Evolutionary conservation across 2,888 invertebrate genomes (phyloP).

Genomic region (Nomada fabriciana): DNA sequence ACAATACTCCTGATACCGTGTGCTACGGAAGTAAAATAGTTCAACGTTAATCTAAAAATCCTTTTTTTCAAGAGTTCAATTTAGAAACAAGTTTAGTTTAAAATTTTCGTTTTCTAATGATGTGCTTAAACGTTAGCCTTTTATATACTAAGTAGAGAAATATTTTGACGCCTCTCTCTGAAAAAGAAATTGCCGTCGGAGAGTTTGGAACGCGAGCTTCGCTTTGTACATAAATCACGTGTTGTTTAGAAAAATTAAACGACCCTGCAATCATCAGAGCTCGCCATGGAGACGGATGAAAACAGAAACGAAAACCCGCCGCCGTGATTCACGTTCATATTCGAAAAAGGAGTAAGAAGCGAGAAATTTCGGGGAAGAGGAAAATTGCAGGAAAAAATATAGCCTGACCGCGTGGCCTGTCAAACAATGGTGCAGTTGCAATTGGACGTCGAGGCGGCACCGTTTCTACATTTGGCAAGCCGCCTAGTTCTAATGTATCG

Average conservation of each 20-base stretch:
- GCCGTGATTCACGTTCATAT: constrained; percentile 6
- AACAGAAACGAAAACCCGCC: neutral
- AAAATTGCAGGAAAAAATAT: constrained; percentile 34
- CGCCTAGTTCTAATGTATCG: constrained; percentile 52
- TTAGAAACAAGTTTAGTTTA: no score
- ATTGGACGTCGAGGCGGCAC: constrained; percentile 25
- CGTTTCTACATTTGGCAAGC: constrained; percentile 47
- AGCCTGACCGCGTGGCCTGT: constrained; percentile 22
- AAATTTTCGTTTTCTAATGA: no score
- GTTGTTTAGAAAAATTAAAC: neutral
- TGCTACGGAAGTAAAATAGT: no score
- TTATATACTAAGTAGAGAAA: no score
- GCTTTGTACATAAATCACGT: neutral
- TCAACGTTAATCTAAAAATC: no score
- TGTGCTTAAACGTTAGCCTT: no score
- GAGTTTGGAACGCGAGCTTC: no score
- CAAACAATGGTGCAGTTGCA: constrained; percentile 44
- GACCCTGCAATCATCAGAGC: neutral
- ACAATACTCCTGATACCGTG: no score
- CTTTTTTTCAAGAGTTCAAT: no score
- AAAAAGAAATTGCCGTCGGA: no score
- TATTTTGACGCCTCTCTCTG: no score
- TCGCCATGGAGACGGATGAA: neutral
- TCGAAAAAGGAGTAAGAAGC: constrained; percentile 10
- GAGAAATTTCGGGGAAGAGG: constrained; percentile 2